A percentile compares a stretch with the other conserved stretches of the same genome.
Evolutionary conservation across 2,113 vertebrate species (phyloP).

Genomic region (Camelus dromedarius): DNA sequence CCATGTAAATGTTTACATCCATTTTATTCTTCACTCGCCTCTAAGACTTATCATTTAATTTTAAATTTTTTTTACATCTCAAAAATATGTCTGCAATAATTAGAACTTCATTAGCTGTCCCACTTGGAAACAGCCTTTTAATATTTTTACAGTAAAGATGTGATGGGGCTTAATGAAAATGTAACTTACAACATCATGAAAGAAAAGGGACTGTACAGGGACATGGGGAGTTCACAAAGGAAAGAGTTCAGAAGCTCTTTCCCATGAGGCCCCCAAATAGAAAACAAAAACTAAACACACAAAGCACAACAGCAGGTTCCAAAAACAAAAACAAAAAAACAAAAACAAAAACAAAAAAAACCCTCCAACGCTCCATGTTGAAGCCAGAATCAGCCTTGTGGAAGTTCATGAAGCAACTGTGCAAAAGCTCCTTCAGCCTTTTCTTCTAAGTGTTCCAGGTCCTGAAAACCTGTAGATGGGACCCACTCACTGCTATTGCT

Average conservation of each 20-base stretch:
- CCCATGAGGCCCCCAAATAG: constrained; percentile 78
- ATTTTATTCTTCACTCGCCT: constrained; percentile 88
- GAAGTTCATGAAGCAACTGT: constrained; percentile 74
- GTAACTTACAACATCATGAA: constrained; percentile 84
- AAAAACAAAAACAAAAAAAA: constrained; percentile 55
- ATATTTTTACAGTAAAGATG: constrained; percentile 83
- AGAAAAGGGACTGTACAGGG: constrained; percentile 85
- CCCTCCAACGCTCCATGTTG: constrained; percentile 71
- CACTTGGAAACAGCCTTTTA: constrained; percentile 80
- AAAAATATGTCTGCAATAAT: constrained; percentile 89
- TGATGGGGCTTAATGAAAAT: constrained; percentile 82
- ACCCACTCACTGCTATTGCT: constrained; percentile 86
- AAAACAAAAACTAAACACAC: constrained; percentile 85
- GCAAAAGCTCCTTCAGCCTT: constrained; percentile 76
- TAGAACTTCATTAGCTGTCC: constrained; percentile 81
- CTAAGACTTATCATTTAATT: constrained; percentile 86
- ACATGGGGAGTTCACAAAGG: constrained; percentile 80
- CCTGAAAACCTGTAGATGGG: constrained; percentile 63
- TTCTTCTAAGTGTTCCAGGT: constrained; percentile 78
- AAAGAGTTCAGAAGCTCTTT: constrained; percentile 81
- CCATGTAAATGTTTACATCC: constrained; percentile 97
- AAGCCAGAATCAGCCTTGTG: constrained; percentile 67
- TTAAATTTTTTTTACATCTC: constrained; percentile 87
- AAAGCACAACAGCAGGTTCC: constrained; percentile 82
- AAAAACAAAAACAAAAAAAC: constrained; percentile 67